phyloP scores from a whole-genome alignment of 1,140 invertebrate species.

The Neodiprion lecontei region DNA sequence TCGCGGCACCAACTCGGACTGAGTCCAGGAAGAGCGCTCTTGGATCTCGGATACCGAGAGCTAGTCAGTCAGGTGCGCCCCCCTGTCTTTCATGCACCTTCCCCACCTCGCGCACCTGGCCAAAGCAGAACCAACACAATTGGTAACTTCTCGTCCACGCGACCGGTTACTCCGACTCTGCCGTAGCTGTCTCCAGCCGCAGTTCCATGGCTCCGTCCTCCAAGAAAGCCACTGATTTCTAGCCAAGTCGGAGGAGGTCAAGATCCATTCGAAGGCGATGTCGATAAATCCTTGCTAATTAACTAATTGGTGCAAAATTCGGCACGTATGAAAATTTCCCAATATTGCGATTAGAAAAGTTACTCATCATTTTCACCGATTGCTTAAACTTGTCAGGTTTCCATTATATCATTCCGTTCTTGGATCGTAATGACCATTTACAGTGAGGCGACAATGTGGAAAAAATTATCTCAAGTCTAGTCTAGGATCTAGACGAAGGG shows the following conservation, averaged over 20 bases:
- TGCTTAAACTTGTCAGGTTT: too few relatives aligned
- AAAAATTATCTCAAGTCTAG: too few relatives aligned
- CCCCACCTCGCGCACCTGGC: slow-evolving; percentile 14
- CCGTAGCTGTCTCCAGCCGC: slow-evolving; percentile 28
- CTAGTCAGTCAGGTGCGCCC: slow-evolving; percentile 44
- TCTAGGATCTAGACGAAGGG: not conserved
- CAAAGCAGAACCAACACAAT: not conserved
- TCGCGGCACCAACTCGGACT: slow-evolving; percentile 31
- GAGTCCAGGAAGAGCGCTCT: slow-evolving; percentile 30
- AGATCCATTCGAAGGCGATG: not conserved
- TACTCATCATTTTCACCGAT: too few relatives aligned
- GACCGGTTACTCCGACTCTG: slow-evolving; percentile 35
- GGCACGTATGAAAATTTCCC: too few relatives aligned
- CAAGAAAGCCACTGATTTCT: not conserved
- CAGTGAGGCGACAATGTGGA: too few relatives aligned
- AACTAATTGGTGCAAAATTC: too few relatives aligned
- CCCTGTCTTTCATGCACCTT: slow-evolving; percentile 20
- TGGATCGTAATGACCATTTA: too few relatives aligned
- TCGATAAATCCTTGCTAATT: not conserved
- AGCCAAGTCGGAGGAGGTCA: not conserved
- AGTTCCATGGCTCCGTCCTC: too few relatives aligned
- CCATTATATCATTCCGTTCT: too few relatives aligned
- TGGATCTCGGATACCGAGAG: slow-evolving; percentile 33
- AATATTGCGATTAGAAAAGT: too few relatives aligned
- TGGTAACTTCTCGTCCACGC: slow-evolving; percentile 34